phyloP scores from a whole-genome alignment of 2,113 vertebrate genomes.

The Cygnus atratus region DNA sequence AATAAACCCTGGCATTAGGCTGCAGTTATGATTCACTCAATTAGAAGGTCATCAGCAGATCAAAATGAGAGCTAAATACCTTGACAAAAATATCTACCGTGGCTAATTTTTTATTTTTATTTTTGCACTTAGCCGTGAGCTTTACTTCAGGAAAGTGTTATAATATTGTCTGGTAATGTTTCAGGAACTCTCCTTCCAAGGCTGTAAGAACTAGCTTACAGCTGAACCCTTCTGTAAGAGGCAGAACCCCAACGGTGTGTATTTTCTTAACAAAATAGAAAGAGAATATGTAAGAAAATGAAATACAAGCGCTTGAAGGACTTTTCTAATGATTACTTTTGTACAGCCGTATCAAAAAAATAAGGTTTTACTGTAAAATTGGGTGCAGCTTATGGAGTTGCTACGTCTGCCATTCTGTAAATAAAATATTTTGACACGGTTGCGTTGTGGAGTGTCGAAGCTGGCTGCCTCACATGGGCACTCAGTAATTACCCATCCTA shows the following conservation, averaged over 20 bases:
- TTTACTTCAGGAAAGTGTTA: background rate
- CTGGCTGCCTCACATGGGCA: conserved; percentile 50
- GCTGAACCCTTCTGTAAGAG: background rate
- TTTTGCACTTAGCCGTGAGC: background rate
- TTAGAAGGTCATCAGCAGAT: conserved; percentile 51
- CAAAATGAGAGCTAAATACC: conserved; percentile 49
- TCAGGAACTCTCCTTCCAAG: background rate
- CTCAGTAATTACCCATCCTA: conserved; percentile 63
- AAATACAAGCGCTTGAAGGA: background rate
- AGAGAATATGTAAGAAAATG: background rate
- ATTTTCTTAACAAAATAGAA: background rate
- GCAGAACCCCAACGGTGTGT: background rate
- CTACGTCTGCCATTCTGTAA: conserved; percentile 41
- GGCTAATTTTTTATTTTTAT: background rate
- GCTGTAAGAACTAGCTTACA: background rate
- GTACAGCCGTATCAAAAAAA: background rate
- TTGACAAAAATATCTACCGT: conserved; percentile 27
- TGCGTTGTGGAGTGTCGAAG: conserved; percentile 22
- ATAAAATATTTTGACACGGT: conserved; percentile 63
- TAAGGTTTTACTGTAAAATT: background rate
- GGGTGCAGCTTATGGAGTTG: background rate
- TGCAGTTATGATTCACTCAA: conserved; percentile 49
- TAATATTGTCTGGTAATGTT: background rate
- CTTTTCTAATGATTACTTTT: conserved; percentile 29
- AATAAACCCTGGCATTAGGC: conserved; percentile 23